Base-by-base conservation (phyloP, 2,888 invertebrate genomes). In the Chouioia cunea region DNA sequence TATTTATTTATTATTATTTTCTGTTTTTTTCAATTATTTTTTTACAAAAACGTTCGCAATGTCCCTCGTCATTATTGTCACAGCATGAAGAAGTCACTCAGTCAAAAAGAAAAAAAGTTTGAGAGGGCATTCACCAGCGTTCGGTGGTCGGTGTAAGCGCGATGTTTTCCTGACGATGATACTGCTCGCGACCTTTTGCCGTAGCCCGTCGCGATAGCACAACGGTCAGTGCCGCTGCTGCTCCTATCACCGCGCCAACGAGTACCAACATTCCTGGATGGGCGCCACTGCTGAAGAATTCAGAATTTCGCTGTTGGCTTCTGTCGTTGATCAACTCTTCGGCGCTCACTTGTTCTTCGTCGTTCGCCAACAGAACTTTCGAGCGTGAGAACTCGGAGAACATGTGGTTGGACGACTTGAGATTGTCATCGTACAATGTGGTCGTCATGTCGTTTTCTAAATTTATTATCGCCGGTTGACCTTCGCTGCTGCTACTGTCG, bases 101-200 rank as follows among this genome's bases (percentile, higher is more conserved):
- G 65, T 23, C 43, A 47, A 27, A 52, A 43, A 54, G 58, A 63
- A 50, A 59, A 62, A 72, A 65, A 46, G 58, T 43, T 46, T 36
- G 2, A 18, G 44, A 46, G 44, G 15, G 47, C 46, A 43, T 91
- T 92, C 92, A 92, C 92, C 92, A 92, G 73, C 92, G 87, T 79
- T 92, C 91, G 57, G 90, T 89, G 62, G 91, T 90, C 69, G 91
- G 90, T 47, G 88, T 87, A 75, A 89, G 78, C 75, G 86, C 87
- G 87, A 91, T 87, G 77, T 88, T 86, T 72, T 88, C 87, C 56
- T 80, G 79, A 53, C 76, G 75, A 63, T 84, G 82, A 57, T 81
- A 80, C 74, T 79, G 83, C 36, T 79, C 79, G 71, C 78, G 78
- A 47, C 79, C 78, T 52, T 80, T 79, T 23, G 78, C 74, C 3